Evolutionary conservation across 2,113 vertebrate genomes (phyloP).

Genomic region (Saimiri boliviensis): DNA sequence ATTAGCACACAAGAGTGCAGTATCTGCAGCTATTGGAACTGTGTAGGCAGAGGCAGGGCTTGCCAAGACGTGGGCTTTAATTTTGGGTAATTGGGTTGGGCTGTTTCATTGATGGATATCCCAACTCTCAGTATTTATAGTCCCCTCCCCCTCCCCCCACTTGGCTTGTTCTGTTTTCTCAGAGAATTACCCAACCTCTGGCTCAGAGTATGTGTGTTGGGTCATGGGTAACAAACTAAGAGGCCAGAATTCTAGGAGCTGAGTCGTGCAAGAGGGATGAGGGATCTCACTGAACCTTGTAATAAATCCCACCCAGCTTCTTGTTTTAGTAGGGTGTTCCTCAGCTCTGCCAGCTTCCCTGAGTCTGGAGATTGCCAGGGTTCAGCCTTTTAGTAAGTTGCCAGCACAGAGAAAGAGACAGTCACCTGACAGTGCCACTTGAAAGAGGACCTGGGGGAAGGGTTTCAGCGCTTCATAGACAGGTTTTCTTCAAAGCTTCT

Average conservation of each 20-base stretch:
- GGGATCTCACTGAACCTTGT: neutral
- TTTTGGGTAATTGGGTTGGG: constrained; percentile 8
- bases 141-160: fast-evolving
- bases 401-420: neutral
- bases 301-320: neutral
- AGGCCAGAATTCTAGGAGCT: neutral
- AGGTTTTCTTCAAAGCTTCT: neutral
- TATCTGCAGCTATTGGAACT: neutral
- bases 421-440: neutral
- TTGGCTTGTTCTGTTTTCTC: constrained; percentile 21
- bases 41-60: neutral
- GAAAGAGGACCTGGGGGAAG: neutral
- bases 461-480: neutral
- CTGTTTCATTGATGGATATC: neutral
- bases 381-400: neutral
- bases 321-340: neutral
- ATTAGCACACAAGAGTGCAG: neutral
- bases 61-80: neutral
- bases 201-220: neutral
- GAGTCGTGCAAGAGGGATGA: neutral
- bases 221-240: neutral
- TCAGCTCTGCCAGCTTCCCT: neutral
- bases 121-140: neutral
- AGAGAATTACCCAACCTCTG: neutral
- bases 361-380: neutral